Percentiles rank a stretch among this genome's conserved stretches.
These are phyloP conservation scores for Hydroisotoma schaefferi DNA, from an alignment of 2,888 invertebrate species.

Conservation along the genomic window DNA sequence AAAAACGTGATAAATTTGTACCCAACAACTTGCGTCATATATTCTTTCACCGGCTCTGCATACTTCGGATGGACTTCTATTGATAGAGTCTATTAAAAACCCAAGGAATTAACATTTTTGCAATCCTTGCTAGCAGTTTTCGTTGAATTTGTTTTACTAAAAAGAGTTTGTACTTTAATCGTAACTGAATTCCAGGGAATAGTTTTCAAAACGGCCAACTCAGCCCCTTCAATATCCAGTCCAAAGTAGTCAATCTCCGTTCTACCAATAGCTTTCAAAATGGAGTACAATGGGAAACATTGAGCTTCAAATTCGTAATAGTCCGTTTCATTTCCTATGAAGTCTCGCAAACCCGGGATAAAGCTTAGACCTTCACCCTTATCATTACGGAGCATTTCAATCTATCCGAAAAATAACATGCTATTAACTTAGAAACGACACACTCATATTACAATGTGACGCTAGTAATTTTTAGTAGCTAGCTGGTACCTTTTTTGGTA, in stretches of 20 bases:
- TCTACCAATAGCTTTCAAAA: constrained; percentile 51
- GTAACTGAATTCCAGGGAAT: constrained; percentile 57
- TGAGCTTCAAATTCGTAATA: neutral
- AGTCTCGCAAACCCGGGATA: neutral
- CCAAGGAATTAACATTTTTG: neutral
- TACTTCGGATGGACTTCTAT: constrained; percentile 4
- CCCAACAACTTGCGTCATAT: neutral
- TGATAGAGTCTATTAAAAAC: neutral
- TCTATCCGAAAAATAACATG: no score
- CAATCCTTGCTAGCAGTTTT: neutral
- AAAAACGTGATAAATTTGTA: neutral
- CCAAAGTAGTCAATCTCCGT: constrained; percentile 52
- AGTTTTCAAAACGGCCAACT: constrained; percentile 56
- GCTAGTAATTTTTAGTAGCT: no score
- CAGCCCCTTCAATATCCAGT: constrained; percentile 52
- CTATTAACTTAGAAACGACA: no score
- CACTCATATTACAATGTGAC: no score
- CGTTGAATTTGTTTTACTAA: neutral
- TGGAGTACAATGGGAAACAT: neutral
- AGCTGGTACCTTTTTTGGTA: constrained; percentile 49
- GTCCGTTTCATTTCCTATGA: neutral
- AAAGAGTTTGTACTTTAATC: constrained; percentile 54
- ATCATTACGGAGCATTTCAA: constrained; percentile 1
- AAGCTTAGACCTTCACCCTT: neutral
- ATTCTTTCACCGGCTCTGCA: neutral